Percentiles rank a stretch among this genome's conserved stretches.
Evolutionary conservation across 1,140 invertebrate genomes (phyloP).

Genomic region (Drosophila parvula): DNA sequence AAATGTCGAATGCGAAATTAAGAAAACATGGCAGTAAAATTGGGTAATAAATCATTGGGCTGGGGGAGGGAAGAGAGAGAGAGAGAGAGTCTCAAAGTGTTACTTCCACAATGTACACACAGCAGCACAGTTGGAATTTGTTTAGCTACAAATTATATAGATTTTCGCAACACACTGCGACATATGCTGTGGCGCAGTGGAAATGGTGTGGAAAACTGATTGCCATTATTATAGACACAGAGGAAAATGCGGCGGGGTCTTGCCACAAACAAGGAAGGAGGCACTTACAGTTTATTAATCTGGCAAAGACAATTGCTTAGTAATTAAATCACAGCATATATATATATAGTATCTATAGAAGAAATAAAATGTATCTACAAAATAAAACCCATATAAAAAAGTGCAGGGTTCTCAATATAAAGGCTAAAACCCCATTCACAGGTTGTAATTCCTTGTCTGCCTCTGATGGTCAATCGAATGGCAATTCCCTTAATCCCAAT

Average conservation of each 20-base stretch:
- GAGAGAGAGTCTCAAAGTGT: slow-evolving; percentile 64
- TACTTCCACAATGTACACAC: slow-evolving; percentile 52
- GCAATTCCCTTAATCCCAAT: slow-evolving; percentile 63
- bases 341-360: no score
- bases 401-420: no score
- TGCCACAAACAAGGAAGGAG: neutral
- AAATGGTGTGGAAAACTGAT: slow-evolving; percentile 47
- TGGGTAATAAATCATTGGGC: slow-evolving; percentile 82
- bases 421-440: slow-evolving; percentile 24
- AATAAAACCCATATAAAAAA: neutral
- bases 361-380: neutral
- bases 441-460: slow-evolving; percentile 16
- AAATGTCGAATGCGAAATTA: slow-evolving; percentile 83
- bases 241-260: neutral
- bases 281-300: slow-evolving; percentile 15
- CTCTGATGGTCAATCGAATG: slow-evolving; percentile 41
- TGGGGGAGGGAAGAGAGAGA: no score
- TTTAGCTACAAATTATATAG: slow-evolving; percentile 77
- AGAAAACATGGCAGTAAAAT: slow-evolving; percentile 83
- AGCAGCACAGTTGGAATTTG: slow-evolving; percentile 66
- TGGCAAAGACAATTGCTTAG: neutral
- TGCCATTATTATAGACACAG: slow-evolving; percentile 32
- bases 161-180: slow-evolving; percentile 59
- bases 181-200: slow-evolving; percentile 42
- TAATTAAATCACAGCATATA: no score